These are phyloP conservation scores for Brachionus asplanchnoidis DNA, from an alignment of 1,140 invertebrate species.

Conservation along the genomic window DNA sequence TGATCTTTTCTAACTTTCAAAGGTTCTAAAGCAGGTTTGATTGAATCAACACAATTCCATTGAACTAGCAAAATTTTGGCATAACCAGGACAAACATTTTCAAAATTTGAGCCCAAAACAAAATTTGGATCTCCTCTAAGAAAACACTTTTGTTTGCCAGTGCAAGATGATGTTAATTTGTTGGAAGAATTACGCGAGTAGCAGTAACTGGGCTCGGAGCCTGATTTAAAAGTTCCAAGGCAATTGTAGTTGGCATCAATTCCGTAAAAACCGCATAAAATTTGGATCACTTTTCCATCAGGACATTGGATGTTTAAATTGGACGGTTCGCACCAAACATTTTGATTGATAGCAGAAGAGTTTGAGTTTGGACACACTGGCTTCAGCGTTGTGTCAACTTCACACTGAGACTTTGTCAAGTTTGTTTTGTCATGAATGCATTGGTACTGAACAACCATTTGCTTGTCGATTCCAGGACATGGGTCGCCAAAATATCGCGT, in stretches of 20 bases:
- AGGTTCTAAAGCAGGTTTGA: not conserved
- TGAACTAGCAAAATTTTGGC: constrained; percentile 17
- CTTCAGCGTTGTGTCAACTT: not conserved
- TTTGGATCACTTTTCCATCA: not conserved
- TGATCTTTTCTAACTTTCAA: not conserved
- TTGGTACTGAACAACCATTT: constrained; percentile 26
- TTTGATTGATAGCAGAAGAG: not conserved
- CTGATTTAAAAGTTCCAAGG: not conserved
- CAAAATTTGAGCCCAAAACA: constrained; percentile 5
- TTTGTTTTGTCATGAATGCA: not conserved
- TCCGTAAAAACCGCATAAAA: constrained; percentile 23
- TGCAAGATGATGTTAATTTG: not conserved
- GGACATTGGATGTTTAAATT: not conserved
- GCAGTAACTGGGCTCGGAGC: constrained; percentile 24
- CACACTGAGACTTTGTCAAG: not conserved
- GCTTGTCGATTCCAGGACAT: not conserved
- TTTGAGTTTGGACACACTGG: not conserved
- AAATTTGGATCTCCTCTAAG: constrained; percentile 35
- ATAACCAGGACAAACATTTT: constrained; percentile 11
- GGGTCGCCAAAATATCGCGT: constrained; percentile 9
- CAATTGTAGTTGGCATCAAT: constrained; percentile 26
- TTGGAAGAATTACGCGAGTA: not conserved
- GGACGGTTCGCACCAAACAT: constrained; percentile 18
- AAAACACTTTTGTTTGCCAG: not conserved
- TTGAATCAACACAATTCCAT: not conserved